phyloP scores from a whole-genome alignment of 2,797 vertebrate species.

The Coilia nasus region DNA sequence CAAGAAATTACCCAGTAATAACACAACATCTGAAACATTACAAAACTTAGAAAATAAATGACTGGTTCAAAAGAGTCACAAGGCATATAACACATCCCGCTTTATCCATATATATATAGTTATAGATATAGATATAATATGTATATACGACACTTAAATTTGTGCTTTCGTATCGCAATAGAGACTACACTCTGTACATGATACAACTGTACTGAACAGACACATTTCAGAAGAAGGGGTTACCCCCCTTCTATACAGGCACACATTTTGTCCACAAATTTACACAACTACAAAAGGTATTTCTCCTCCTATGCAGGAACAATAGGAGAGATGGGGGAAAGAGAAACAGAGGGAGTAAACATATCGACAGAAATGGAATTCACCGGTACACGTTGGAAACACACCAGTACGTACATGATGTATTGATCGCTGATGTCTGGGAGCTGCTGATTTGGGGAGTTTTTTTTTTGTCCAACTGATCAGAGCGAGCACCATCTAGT shows the following conservation, averaged over 20 bases:
- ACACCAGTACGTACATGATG: constrained; percentile 15
- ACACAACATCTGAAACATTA: constrained; percentile 22
- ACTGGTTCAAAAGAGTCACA: constrained; percentile 11
- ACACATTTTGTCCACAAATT: constrained; percentile 4
- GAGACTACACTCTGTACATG: constrained; percentile 20
- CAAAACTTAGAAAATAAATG: constrained; percentile 9
- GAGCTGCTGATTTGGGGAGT: background rate
- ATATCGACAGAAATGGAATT: constrained; percentile 18
- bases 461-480: background rate
- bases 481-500: constrained; percentile 17
- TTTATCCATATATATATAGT: background rate
- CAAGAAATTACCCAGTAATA: background rate
- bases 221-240: constrained; percentile 14
- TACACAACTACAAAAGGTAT: constrained; percentile 3
- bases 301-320: background rate
- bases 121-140: background rate
- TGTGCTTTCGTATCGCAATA: constrained; percentile 17
- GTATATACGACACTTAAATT: background rate
- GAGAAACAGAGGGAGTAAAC: background rate
- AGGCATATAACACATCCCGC: constrained; percentile 6
- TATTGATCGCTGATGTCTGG: constrained; percentile 2
- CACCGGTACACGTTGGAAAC: background rate
- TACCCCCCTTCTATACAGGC: background rate
- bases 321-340: background rate
- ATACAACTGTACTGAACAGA: constrained; percentile 23